These are phyloP conservation scores for Nowickia ferox DNA, from an alignment of 2,888 invertebrate species.

Conservation along the genomic window DNA sequence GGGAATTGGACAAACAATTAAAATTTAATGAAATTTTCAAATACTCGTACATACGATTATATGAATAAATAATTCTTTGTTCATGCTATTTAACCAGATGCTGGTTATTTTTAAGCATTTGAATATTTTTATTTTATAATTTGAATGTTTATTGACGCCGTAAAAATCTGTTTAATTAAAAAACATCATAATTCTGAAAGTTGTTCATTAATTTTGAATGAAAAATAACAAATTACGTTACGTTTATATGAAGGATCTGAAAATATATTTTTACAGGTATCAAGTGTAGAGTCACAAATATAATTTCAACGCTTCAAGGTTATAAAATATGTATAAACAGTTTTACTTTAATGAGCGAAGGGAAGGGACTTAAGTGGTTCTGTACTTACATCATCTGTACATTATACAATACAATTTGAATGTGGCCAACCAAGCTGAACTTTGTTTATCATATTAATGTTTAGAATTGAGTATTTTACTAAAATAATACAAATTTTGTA, in stretches of 20 bases:
- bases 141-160: slow-evolving; percentile 20
- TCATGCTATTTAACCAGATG: neutral
- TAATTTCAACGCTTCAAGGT: slow-evolving; percentile 17
- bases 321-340: slow-evolving; percentile 7
- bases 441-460: neutral
- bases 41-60: neutral
- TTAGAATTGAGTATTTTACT: no score
- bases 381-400: no score
- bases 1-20: slow-evolving; percentile 43
- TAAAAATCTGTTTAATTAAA: slow-evolving; percentile 54
- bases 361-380: no score
- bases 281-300: slow-evolving; percentile 11
- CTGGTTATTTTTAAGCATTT: neutral
- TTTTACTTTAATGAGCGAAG: neutral
- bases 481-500: no score
- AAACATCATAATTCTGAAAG: slow-evolving; percentile 42
- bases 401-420: neutral
- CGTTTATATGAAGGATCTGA: slow-evolving; percentile 9
- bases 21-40: slow-evolving; percentile 51
- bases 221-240: neutral
- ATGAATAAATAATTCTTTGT: no score
- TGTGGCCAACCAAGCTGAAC: neutral
- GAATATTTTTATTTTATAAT: slow-evolving; percentile 1
- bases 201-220: slow-evolving; percentile 23
- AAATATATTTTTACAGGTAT: slow-evolving; percentile 27